phyloP scores from a whole-genome alignment of 2,113 vertebrate genomes.

The Poecilia latipinna region DNA sequence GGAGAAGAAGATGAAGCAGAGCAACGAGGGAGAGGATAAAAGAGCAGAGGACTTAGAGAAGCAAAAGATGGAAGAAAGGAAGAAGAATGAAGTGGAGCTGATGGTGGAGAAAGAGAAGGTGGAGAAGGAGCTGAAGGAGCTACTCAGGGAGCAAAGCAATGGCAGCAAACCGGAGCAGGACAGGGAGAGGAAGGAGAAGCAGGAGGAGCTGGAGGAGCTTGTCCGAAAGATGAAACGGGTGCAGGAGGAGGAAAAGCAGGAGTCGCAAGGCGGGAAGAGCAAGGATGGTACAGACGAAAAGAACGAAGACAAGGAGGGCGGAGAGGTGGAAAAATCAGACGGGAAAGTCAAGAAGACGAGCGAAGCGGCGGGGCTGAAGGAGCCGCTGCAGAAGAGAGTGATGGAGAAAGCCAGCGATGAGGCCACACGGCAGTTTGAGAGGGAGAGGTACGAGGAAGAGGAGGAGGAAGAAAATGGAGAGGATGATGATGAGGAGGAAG shows the following conservation, averaged over 20 bases:
- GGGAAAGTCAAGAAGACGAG: constrained; percentile 23
- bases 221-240: constrained; percentile 67
- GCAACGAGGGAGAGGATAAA: constrained; percentile 27
- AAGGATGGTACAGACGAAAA: not conserved
- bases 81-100: constrained; percentile 70
- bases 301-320: constrained; percentile 39
- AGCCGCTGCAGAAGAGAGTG: constrained; percentile 77
- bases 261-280: constrained; percentile 30
- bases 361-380: constrained; percentile 46
- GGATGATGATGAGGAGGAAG: constrained; percentile 60
- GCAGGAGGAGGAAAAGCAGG: constrained; percentile 61
- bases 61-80: constrained; percentile 59
- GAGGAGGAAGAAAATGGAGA: constrained; percentile 59
- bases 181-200: constrained; percentile 65
- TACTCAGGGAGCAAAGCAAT: constrained; percentile 61
- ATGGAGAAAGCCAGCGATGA: constrained; percentile 85
- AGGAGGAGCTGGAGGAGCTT: constrained; percentile 73
- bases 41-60: constrained; percentile 45
- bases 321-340: constrained; percentile 7
- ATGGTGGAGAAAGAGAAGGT: constrained; percentile 82
- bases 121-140: constrained; percentile 70
- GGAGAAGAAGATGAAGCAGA: constrained; percentile 25
- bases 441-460: constrained; percentile 62
- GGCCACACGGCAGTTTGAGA: constrained; percentile 81
- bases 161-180: constrained; percentile 59